A percentile compares a stretch with the other conserved stretches of the same genome.
Evolutionary conservation across 2,797 vertebrate species (phyloP).

Genomic region (Anomalospiza imberbis): DNA sequence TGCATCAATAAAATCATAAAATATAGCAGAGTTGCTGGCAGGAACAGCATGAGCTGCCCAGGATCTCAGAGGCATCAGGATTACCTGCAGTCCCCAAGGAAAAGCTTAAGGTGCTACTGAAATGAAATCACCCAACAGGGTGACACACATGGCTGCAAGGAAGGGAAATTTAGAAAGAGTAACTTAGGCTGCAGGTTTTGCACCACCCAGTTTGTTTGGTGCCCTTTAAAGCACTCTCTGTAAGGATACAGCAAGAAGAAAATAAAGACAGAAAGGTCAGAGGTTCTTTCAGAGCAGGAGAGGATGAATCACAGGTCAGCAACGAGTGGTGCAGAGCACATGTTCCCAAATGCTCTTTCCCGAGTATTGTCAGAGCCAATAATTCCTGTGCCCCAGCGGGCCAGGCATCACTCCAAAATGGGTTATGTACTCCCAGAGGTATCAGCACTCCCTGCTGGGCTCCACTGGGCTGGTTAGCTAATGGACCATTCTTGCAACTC

Average conservation of each 20-base stretch:
- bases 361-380: not conserved
- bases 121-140: not conserved
- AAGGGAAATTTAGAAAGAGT: not conserved
- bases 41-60: not conserved
- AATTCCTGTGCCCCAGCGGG: fast-evolving
- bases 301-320: not conserved
- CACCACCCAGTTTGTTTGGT: not conserved
- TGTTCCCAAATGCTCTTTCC: not conserved
- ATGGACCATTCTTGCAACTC: not conserved
- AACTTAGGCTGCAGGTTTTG: not conserved
- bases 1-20: not conserved
- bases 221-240: not conserved
- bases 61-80: not conserved
- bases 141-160: not conserved
- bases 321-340: not conserved
- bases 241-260: not conserved
- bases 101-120: not conserved
- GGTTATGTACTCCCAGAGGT: not conserved
- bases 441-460: not conserved
- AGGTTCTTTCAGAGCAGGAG: not conserved
- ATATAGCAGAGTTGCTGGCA: not conserved
- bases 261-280: not conserved
- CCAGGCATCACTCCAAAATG: not conserved
- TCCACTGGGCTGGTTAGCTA: not conserved
- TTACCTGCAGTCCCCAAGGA: not conserved